Base-by-base conservation (phyloP, 2,797 vertebrate genomes). In the Podargus strigoides region DNA sequence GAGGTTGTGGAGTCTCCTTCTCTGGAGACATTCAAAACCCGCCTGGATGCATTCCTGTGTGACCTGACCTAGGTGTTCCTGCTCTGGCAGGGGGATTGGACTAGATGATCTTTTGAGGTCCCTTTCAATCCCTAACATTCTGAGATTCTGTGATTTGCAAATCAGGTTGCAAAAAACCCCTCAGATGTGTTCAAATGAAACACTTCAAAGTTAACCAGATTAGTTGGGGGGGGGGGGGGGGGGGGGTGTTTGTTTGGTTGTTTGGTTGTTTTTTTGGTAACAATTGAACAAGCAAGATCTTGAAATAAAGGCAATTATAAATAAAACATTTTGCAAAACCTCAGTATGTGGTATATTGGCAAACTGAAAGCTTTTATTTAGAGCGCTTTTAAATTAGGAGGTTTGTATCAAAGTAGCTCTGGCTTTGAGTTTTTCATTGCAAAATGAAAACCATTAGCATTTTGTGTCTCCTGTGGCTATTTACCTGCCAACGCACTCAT, bases 331-430 rank as follows among this genome's bases (percentile, higher is more conserved):
- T 76, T 87, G 37, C 18, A 96, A 88, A 81, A 41, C 66, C 42
- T 78, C 47, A 27, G 16, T 81, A 66, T 46, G 58, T 75, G 66
- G 11, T 62, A 36, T 26, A n/a, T 81, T 90, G 87, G 55, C 56
- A 84, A 76, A 95, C 76, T 18, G n/a, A 69, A 93, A 69, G 69
- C 53, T 81, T 86, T 86, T 68, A 72, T 90, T 96, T 72, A 75
- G 55, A 88, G 58, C 16, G 27, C 9, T 85, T 92, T 21, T 74
- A 53, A 85, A 91, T 85, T 75, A 62, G 27, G 7, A 74, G 37
- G 9, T 60, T 92, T 85, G 53, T 80, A 44, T 62, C 44, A 63
- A 87, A 87, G 39, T 36, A 76, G 44, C 12, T 94, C 59, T 78
- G 53, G 56, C 42, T 93, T 80, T 9, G 81, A 59, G 27, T 44